These are phyloP conservation scores for Diadegma fenestrale DNA, from an alignment of 2,888 invertebrate species.

Conservation along the genomic window DNA sequence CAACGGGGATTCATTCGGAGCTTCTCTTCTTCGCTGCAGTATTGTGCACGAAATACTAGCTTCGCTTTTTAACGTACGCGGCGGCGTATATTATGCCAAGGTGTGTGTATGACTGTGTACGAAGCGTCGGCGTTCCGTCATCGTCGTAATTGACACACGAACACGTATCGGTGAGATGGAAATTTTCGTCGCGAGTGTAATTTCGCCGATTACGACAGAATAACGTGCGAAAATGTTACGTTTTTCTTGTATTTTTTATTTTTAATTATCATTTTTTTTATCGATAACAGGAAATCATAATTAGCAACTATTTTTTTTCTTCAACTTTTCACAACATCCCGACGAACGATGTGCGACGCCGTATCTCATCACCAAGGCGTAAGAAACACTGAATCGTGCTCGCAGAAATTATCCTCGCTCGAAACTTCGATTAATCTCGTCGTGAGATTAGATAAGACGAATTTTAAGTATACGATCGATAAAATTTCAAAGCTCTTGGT, in stretches of 20 bases:
- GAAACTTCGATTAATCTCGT: slow-evolving; percentile 57
- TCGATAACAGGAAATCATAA: not conserved
- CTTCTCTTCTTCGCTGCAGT: slow-evolving; percentile 14
- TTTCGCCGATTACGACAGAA: slow-evolving; percentile 19
- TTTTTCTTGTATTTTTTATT: not conserved
- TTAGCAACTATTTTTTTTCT: not conserved
- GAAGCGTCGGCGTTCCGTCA: slow-evolving; percentile 42
- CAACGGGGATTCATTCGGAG: slow-evolving; percentile 25
- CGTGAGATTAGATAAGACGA: slow-evolving; percentile 66
- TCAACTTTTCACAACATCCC: not conserved
- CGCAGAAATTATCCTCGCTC: slow-evolving; percentile 46
- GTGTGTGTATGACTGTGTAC: not conserved
- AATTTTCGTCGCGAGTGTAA: slow-evolving; percentile 46
- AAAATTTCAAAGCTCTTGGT: slow-evolving; percentile 5
- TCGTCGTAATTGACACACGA: slow-evolving; percentile 52
- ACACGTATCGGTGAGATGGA: slow-evolving; percentile 14
- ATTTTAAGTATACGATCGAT: slow-evolving; percentile 46
- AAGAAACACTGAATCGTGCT: slow-evolving; percentile 14
- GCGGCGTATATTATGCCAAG: slow-evolving; percentile 16
- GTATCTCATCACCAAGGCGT: not conserved
- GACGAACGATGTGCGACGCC: not conserved
- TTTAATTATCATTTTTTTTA: not conserved
- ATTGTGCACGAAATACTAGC: slow-evolving; percentile 30
- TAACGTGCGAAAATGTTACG: slow-evolving; percentile 1
- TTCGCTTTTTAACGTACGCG: slow-evolving; percentile 23